These are phyloP conservation scores for Batillaria attramentaria DNA, from an alignment of 1,140 invertebrate genomes.

Conservation along the genomic window DNA sequence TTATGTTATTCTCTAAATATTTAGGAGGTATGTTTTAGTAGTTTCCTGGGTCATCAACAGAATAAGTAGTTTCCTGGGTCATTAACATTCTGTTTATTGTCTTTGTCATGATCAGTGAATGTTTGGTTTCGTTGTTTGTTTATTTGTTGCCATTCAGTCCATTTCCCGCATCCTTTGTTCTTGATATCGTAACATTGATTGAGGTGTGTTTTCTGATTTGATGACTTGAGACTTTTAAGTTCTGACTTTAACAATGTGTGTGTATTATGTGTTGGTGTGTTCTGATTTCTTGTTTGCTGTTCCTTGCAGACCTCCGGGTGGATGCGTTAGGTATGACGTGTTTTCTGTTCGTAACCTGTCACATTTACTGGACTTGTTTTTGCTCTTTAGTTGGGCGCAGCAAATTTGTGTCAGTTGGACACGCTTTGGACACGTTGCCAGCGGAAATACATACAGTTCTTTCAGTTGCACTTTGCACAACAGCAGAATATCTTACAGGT, in stretches of 20 bases:
- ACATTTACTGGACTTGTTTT: neutral
- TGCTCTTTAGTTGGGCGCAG: neutral
- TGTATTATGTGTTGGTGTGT: neutral
- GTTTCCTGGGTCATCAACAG: no score
- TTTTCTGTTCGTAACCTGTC: slow-evolving; percentile 25
- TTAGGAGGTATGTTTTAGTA: no score
- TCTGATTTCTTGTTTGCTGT: slow-evolving; percentile 20
- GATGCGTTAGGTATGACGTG: slow-evolving; percentile 22
- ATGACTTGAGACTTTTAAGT: neutral
- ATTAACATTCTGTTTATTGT: no score
- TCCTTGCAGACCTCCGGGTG: slow-evolving; percentile 25
- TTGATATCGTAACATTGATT: no score
- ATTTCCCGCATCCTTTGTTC: no score
- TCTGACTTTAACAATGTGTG: neutral
- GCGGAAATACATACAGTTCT: neutral
- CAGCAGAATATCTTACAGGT: neutral
- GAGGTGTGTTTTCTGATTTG: neutral
- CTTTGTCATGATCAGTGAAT: no score
- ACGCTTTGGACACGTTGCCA: no score
- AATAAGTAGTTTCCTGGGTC: no score
- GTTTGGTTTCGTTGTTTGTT: no score
- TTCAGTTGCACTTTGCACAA: neutral
- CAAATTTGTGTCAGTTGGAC: no score
- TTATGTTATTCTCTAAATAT: no score
- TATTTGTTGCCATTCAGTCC: no score